Evolutionary conservation across 2,888 invertebrate species (phyloP).

Genomic region (Protonemura montana): DNA sequence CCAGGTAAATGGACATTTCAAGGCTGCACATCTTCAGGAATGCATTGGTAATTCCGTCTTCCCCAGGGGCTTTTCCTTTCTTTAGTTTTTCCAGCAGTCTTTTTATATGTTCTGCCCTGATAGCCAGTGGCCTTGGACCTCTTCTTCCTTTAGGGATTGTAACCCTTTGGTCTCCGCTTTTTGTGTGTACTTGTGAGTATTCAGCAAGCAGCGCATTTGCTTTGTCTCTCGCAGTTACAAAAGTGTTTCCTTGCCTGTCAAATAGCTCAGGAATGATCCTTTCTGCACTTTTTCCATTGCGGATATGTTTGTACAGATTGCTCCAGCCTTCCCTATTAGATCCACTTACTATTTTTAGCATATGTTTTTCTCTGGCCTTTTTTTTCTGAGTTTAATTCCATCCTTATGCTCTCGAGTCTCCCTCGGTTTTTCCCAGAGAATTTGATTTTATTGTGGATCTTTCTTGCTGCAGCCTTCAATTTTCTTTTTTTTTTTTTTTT

Average conservation of each 20-base stretch:
- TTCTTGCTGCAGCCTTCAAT: background rate
- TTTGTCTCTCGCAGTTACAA: background rate
- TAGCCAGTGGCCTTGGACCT: background rate
- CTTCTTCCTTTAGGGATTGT: no score
- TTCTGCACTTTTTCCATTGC: background rate
- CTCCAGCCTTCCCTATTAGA: background rate
- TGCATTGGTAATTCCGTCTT: no score
- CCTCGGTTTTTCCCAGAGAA: background rate
- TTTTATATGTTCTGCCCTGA: background rate
- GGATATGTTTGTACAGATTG: background rate
- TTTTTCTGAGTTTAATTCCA: background rate
- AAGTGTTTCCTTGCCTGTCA: background rate
- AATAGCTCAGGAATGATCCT: background rate
- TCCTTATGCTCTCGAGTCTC: background rate
- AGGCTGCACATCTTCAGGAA: slow-evolving; percentile 13
- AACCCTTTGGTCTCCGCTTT: no score
- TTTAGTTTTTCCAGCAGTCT: background rate
- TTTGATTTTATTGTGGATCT: background rate
- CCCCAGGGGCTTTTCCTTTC: slow-evolving; percentile 2
- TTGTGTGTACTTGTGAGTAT: background rate
- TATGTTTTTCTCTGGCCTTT: background rate
- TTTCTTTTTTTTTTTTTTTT: background rate
- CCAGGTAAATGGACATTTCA: background rate
- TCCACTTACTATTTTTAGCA: background rate
- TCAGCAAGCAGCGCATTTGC: background rate